Conservation (phyloP, 1,140 invertebrate species). For the Teleogryllus occipitalis region DNA sequence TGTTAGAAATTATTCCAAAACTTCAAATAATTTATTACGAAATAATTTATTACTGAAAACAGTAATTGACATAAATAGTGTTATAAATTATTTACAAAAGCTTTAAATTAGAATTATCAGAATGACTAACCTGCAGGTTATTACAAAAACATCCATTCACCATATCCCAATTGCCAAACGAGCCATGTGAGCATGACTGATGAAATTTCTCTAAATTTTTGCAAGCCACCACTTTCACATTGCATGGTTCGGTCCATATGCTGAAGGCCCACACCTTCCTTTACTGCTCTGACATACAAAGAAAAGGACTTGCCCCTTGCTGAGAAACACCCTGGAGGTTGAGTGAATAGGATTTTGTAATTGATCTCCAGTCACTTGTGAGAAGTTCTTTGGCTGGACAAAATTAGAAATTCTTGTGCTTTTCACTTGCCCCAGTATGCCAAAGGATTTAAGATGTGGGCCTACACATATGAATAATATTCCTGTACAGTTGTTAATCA, state of each 20-base stretch:
- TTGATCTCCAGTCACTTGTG: not conserved
- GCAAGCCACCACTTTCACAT: not conserved
- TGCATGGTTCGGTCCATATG: not conserved
- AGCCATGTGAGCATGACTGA: not conserved
- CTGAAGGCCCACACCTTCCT: not conserved
- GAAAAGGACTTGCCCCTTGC: not conserved
- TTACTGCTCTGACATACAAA: not conserved
- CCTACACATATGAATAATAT: not conserved
- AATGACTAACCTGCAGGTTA: not conserved
- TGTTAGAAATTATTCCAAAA: not conserved
- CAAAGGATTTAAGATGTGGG: not conserved
- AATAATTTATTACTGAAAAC: not conserved
- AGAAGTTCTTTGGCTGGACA: not conserved
- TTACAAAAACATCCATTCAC: not conserved
- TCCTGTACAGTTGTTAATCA: not conserved
- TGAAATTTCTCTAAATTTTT: not conserved
- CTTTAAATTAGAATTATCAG: not conserved
- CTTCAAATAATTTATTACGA: not conserved
- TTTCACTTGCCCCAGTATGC: not conserved
- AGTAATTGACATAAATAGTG: not conserved
- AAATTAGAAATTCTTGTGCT: not conserved
- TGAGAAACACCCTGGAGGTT: not conserved
- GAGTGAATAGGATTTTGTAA: not conserved
- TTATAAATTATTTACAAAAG: constrained; percentile 1
- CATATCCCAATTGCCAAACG: not conserved